A percentile compares a stretch with the other conserved stretches of the same genome.
These are phyloP conservation scores for Pantherophis guttatus DNA, from an alignment of 2,113 vertebrate genomes.

Conservation along the genomic window DNA sequence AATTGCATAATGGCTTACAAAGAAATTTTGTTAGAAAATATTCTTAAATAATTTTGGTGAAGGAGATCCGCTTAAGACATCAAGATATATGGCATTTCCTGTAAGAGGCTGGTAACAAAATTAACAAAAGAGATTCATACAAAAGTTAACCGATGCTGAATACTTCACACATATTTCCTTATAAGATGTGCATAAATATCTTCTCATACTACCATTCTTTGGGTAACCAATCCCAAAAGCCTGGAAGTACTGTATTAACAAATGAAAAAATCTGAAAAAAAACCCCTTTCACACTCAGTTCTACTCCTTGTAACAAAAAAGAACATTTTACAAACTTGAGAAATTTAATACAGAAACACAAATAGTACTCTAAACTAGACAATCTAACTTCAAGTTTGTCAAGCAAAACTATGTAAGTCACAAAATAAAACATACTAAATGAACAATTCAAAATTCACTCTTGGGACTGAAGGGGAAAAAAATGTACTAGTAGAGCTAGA, in stretches of 20 bases:
- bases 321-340: constrained; percentile 21
- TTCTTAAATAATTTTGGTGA: not conserved
- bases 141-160: not conserved
- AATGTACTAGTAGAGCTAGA: not conserved
- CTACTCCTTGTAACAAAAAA: constrained; percentile 30
- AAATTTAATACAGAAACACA: constrained; percentile 34
- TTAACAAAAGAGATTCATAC: not conserved
- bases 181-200: not conserved
- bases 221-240: not conserved
- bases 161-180: not conserved
- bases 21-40: not conserved
- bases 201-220: not conserved
- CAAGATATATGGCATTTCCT: not conserved
- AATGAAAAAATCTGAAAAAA: constrained; percentile 11
- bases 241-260: constrained; percentile 27
- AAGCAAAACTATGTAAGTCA: not conserved
- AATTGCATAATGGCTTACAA: not conserved
- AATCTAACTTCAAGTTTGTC: not conserved
- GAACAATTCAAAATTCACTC: not conserved
- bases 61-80: not conserved
- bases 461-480: not conserved
- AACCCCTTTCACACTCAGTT: constrained; percentile 37
- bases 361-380: constrained; percentile 24
- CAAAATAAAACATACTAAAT: constrained; percentile 5
- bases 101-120: not conserved